These are phyloP conservation scores for Smutsia temminckii DNA, from an alignment of 2,797 vertebrate genomes.

Conservation along the genomic window DNA sequence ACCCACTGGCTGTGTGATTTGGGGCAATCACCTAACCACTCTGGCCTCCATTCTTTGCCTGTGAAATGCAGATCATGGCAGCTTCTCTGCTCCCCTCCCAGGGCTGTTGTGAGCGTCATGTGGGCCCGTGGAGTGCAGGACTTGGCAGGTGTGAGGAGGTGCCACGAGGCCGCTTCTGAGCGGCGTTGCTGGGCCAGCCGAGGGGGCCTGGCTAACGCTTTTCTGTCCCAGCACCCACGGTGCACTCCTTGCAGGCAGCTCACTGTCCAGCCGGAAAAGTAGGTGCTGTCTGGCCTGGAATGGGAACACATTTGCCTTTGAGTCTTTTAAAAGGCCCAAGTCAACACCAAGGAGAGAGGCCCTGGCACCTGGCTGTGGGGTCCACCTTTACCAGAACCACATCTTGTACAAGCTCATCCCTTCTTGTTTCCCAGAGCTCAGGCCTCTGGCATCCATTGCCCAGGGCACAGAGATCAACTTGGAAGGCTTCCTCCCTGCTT, in stretches of 20 bases:
- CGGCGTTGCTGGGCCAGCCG: fast-evolving
- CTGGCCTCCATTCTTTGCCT: not conserved
- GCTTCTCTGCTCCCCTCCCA: not conserved
- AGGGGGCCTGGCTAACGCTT: not conserved
- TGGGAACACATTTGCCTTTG: not conserved
- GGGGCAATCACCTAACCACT: not conserved
- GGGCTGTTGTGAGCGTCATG: not conserved
- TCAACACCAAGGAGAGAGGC: not conserved
- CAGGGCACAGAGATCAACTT: not conserved
- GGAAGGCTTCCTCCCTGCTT: not conserved
- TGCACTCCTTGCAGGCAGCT: not conserved
- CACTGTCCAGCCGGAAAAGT: not conserved
- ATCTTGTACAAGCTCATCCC: not conserved
- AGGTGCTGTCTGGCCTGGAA: not conserved
- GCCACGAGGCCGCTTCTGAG: no score
- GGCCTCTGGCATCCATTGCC: not conserved
- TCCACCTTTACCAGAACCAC: not conserved
- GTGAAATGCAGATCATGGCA: not conserved
- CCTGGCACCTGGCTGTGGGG: not conserved
- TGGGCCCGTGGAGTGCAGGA: not conserved
- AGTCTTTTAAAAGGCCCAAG: not conserved
- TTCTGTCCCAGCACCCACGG: fast-evolving
- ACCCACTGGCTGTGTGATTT: not conserved
- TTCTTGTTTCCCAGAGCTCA: not conserved
- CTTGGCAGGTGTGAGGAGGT: not conserved